Evolutionary conservation across 2,113 vertebrate genomes (phyloP), one percentile per base, ranked within the genome.

Genomic region (Corydoras maculifer): DNA sequence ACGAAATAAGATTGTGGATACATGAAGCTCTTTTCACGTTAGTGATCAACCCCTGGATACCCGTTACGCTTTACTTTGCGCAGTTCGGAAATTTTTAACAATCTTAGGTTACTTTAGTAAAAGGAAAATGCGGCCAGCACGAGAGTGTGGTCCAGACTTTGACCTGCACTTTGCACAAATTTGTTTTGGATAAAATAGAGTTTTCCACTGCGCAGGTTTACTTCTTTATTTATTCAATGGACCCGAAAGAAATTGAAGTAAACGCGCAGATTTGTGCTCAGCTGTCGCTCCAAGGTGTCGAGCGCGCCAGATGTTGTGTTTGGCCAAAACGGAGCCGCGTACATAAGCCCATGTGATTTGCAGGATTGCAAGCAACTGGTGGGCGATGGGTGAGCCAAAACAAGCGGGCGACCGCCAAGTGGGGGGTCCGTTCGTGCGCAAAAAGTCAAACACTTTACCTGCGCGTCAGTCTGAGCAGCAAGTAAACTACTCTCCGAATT

Each of bases 201-300:
- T 2, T 43, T 43, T 43, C 35, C 10, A 4, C 5, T 30, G 14
- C 15, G 51, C 51, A 53, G 51, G 51, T 11, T 57, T 55, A 1
- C 43, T 43, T 1, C 35, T 43, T 43, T 43, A 43, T 43, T 53
- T 6, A 12, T 53, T 14, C 51, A 8, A 10, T 53, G 51, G 51
- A 53, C 13, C 51, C 11, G 51, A 43, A 43, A 43, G 35, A 43
- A 43, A 43, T 5, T 43, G 35, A 43, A 43, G 35, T 43, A 43
- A 43, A 43, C 35, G 35, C n/a, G 18, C 12, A 49, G 35, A 8
- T 14, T 53, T 53, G 10, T 64, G 58, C 65, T 87, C 86, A 87
- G 83, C 80, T 86, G 83, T 82, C 75, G 79, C 70, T 76, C 74
- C 67, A 58, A 68, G 74, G 77, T 65, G 65, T 78, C 69, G 75